Base-by-base conservation (phyloP, 2,797 vertebrate species). In the Parotocinclus haroldoi region DNA sequence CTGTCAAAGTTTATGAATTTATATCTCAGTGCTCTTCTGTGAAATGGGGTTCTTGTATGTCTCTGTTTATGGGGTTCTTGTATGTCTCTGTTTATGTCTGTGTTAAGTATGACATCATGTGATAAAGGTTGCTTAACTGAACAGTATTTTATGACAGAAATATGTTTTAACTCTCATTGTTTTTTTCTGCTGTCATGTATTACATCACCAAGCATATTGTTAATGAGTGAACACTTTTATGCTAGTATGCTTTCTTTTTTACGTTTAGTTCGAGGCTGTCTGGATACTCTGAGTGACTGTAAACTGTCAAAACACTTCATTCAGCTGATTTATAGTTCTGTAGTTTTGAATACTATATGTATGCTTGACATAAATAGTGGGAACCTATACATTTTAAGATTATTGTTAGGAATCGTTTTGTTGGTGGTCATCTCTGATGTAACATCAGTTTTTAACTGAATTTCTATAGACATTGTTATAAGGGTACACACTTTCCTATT, bases 111-210 rank as follows among this genome's bases (percentile, higher is more conserved):
- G 44, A 49, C 14, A 13, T 54, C 10, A 50, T 3, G 10, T 37
- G 69, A 42, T 44, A 66, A 71, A 56, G 69, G 57, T 72, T 55
- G 11, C 18, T 44, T 18, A 14, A 60, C 42, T 54, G 10, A 18
- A 48, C 48, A 14, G 48, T 42, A 42, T 9, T 11, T 42, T 9
- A 42, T 42, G 10, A 42, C 8, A 9, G 40, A 42, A 42, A 9
- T 42, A 1, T 3, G 45, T n/a, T 1, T 49, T 13, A 11, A 9
- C 40, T 38, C n/a, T n/a, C n/a, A n/a, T n/a, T n/a, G n/a, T n/a
- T 27, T 18, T 49, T 16, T 7, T 10, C 14, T 63, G 37, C 16
- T 45, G 50, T 10, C 5, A 9, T 8, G 10, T 14, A 36, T 60
- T 17, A 57, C 10, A 1, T 40, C 38, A 42, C 38, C 10, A 10